A percentile compares a stretch with the other conserved stretches of the same genome.
Evolutionary conservation across 2,113 vertebrate genomes (phyloP).

Genomic region (Falcunculus frontatus): DNA sequence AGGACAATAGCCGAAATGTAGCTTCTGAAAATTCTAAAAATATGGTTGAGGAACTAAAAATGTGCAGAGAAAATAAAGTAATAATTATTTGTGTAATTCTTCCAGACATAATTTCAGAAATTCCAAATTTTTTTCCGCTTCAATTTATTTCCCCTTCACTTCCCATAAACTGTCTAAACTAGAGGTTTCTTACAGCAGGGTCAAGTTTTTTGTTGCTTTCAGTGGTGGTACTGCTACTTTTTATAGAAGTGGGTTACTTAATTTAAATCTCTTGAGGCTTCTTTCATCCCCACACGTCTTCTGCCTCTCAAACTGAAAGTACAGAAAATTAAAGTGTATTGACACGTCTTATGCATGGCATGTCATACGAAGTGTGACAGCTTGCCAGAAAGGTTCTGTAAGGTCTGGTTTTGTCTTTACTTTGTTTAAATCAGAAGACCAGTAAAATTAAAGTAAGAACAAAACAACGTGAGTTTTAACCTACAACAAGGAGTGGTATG

Average conservation of each 20-base stretch:
- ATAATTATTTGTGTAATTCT: neutral
- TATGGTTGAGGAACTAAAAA: neutral
- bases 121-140: neutral
- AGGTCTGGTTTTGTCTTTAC: neutral
- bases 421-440: neutral
- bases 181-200: neutral
- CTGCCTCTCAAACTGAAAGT: neutral
- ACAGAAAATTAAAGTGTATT: neutral
- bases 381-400: neutral
- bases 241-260: neutral
- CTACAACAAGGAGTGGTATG: neutral
- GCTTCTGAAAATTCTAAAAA: neutral
- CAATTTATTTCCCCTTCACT: neutral
- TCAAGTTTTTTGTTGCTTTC: neutral
- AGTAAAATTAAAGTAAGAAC: neutral
- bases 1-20: neutral
- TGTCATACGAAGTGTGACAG: neutral
- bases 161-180: neutral
- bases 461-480: neutral
- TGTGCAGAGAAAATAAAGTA: neutral
- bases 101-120: neutral
- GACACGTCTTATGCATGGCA: neutral
- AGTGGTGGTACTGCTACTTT: neutral
- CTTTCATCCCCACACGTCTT: neutral
- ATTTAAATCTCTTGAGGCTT: neutral